These are phyloP conservation scores for Gryllus bimaculatus DNA, from an alignment of 1,140 invertebrate genomes.

Conservation along the genomic window DNA sequence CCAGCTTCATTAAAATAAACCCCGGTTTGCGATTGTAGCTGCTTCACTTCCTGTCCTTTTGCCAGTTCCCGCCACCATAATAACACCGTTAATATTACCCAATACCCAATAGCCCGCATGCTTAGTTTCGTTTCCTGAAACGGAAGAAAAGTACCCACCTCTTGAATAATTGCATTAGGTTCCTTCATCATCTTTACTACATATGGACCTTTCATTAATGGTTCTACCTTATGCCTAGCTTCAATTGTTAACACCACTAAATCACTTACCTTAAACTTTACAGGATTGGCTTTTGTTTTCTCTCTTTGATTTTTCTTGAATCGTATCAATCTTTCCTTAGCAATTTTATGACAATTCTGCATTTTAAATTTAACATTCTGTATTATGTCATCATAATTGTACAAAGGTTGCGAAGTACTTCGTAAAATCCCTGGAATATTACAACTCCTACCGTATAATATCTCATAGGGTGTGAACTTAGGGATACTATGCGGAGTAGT, in stretches of 20 bases:
- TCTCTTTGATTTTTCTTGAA: conserved; percentile 6
- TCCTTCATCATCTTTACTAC: not conserved
- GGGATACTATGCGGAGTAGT: conserved; percentile 14
- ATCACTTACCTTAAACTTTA: no score
- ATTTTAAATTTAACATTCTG: conserved; percentile 11
- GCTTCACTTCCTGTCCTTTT: no score
- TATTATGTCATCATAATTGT: conserved; percentile 15
- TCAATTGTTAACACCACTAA: no score
- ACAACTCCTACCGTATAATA: conserved; percentile 9
- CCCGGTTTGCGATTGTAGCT: no score
- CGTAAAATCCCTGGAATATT: conserved; percentile 16
- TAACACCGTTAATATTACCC: no score
- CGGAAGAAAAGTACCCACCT: not conserved
- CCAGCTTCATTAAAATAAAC: no score
- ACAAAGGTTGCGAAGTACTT: not conserved
- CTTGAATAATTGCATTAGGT: not conserved
- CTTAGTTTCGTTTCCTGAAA: no score
- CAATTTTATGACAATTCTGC: conserved; percentile 2
- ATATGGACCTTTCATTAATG: conserved; percentile 9
- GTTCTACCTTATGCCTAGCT: not conserved
- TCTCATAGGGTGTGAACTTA: conserved; percentile 11
- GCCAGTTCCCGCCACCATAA: no score
- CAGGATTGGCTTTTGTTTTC: not conserved
- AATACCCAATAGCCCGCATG: no score
- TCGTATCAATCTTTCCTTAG: not conserved